These are phyloP conservation scores for Bujurquina vittata DNA, from an alignment of 2,113 vertebrate species.

Conservation along the genomic window DNA sequence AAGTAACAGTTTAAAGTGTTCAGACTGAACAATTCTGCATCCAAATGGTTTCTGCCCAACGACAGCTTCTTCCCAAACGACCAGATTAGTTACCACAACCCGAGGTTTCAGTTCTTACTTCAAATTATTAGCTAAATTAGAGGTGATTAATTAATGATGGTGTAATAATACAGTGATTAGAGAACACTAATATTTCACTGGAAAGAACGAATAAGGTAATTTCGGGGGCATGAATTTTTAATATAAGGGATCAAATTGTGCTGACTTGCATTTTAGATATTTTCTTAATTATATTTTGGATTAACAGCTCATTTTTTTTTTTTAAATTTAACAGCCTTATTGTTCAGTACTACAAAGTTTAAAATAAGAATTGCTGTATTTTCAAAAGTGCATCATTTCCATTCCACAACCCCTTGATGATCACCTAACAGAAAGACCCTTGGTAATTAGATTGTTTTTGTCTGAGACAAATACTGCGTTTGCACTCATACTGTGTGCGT, in stretches of 20 bases:
- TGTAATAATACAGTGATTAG: conserved; percentile 11
- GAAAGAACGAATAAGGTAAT: conserved; percentile 4
- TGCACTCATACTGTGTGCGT: neutral
- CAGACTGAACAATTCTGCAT: neutral
- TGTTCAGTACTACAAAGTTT: neutral
- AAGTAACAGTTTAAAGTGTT: neutral
- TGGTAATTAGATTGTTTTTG: neutral
- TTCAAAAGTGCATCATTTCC: neutral
- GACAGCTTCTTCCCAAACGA: neutral
- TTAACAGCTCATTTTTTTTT: neutral
- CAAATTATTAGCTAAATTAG: conserved; percentile 18
- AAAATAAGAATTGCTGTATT: neutral
- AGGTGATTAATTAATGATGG: conserved; percentile 3
- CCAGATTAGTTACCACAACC: neutral
- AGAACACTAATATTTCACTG: conserved; percentile 4
- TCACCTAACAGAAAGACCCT: neutral
- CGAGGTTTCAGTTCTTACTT: neutral
- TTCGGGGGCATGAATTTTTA: conserved; percentile 19
- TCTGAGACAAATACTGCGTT: neutral
- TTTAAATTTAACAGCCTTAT: neutral
- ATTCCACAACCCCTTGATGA: neutral
- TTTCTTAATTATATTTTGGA: neutral
- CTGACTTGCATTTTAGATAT: conserved; percentile 4
- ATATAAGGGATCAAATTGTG: neutral
- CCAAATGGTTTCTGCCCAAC: neutral